These are phyloP conservation scores for Platycheirus rosarum DNA, from an alignment of 2,888 invertebrate species.

Conservation along the genomic window DNA sequence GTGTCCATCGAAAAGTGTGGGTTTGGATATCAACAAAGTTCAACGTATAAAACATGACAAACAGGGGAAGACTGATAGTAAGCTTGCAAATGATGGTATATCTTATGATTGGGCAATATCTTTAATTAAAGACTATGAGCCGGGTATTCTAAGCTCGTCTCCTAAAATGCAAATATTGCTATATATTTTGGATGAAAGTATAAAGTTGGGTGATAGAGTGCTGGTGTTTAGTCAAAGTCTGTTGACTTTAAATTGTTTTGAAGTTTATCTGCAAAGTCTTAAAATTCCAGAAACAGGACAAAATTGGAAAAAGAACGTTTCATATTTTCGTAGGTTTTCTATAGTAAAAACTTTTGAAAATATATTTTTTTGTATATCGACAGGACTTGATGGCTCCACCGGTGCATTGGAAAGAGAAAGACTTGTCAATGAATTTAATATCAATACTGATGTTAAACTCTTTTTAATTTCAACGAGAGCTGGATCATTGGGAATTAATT, in stretches of 20 bases:
- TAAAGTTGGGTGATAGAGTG: slow-evolving; percentile 93
- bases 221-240: slow-evolving; percentile 98
- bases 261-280: slow-evolving; percentile 93
- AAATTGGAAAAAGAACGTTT: slow-evolving; percentile 92
- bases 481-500: slow-evolving; percentile 97
- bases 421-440: slow-evolving; percentile 97
- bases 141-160: slow-evolving; percentile 95
- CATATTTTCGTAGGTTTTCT: slow-evolving; percentile 92
- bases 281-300: slow-evolving; percentile 87
- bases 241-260: slow-evolving; percentile 96
- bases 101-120: slow-evolving; percentile 95
- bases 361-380: slow-evolving; percentile 20
- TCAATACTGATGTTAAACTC: slow-evolving; percentile 91
- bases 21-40: slow-evolving; percentile 82
- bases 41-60: slow-evolving; percentile 80
- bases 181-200: slow-evolving; percentile 94
- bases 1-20: slow-evolving; percentile 80
- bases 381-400: slow-evolving; percentile 97
- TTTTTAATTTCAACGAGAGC: slow-evolving; percentile 98
- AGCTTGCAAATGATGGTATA: slow-evolving; percentile 87
- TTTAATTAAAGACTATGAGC: slow-evolving; percentile 91
- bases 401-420: slow-evolving; percentile 97
- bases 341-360: neutral
- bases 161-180: slow-evolving; percentile 98
- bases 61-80: slow-evolving; percentile 26